phyloP scores from a whole-genome alignment of 2,888 invertebrate genomes.

The Aleiodes testaceus region DNA sequence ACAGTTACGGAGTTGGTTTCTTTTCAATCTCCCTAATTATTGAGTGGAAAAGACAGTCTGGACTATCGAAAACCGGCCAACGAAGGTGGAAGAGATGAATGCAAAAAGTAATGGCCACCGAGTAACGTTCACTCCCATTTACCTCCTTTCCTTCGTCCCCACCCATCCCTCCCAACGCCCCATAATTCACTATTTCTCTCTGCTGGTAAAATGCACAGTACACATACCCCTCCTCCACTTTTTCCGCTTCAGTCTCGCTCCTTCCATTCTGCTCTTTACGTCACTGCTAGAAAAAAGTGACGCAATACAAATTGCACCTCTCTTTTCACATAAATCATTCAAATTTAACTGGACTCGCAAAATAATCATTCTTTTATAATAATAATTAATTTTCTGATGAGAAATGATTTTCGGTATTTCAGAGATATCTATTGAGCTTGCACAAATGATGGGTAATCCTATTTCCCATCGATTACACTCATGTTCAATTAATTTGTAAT shows the following conservation, averaged over 20 bases:
- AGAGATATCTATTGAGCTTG: too few relatives aligned
- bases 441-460: too few relatives aligned
- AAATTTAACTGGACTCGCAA: not conserved
- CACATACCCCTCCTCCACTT: constrained; percentile 29
- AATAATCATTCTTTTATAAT: too few relatives aligned
- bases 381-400: too few relatives aligned
- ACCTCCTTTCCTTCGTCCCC: constrained; percentile 42
- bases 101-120: constrained; percentile 30
- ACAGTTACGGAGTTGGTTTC: not conserved
- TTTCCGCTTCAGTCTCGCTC: constrained; percentile 17
- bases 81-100: constrained; percentile 31
- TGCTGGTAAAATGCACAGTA: constrained; percentile 40
- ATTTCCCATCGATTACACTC: too few relatives aligned
- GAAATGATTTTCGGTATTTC: too few relatives aligned
- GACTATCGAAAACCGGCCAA: constrained; percentile 22
- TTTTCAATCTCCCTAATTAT: constrained; percentile 51
- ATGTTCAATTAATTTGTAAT: too few relatives aligned
- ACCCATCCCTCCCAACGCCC: constrained; percentile 18
- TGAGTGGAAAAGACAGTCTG: constrained; percentile 44
- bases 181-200: constrained; percentile 37
- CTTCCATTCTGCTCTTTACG: constrained; percentile 34
- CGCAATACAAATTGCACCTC: constrained; percentile 68
- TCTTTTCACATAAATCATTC: constrained; percentile 67
- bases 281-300: constrained; percentile 67
- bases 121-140: constrained; percentile 42